Base-by-base conservation (phyloP, 2,113 vertebrate species). In the Myrmophylax atrothorax region DNA sequence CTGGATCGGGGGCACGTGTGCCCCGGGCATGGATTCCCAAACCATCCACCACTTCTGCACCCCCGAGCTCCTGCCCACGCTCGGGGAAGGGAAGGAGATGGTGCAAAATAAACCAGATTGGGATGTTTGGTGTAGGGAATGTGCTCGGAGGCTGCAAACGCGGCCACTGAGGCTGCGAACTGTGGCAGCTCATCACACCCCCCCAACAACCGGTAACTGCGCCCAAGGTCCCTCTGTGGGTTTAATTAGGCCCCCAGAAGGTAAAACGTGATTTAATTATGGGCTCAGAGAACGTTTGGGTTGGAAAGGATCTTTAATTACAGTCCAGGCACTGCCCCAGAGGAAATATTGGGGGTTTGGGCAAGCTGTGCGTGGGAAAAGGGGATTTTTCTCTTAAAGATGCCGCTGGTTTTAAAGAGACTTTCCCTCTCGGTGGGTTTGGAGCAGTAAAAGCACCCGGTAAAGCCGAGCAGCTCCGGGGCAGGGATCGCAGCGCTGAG, bases 401-500 rank as follows among this genome's bases (percentile, higher is more conserved):
- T 35, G 26, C 9, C 2, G 3, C 7, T 52, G 50, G 3, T 44
- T 73, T 88, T 46, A n/a, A 44, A 26, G n/a, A 55, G 22, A 2
- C 9, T 84, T 90, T 63, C 8, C 24, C 46, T 4, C 0, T 2
- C 23, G 72, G 31, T 35, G 47, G 10, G 52, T n/a, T 58, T 22
- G 35, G 60, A 84, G 69, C 2, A 3, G n/a, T 24, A 7, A 75
- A 87, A 55, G 2, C 42, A 1, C 4, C 42, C 47, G 5, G 33
- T 20, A 64, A 38, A 76, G 72, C 26, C 0, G 0, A 64, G 58
- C 37, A 47, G 40, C 40, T 42, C 60, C 1, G 1, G 33, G 37
- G 5, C 6, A 44, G 52, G 19, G 17, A 14, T 14, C 1, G 0
- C 44, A 38, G 40, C 3, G 1, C 17, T 24, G 7, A 37, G 1